These are phyloP conservation scores for Cephus nigrinus DNA, from an alignment of 2,888 invertebrate genomes.

Conservation along the genomic window DNA sequence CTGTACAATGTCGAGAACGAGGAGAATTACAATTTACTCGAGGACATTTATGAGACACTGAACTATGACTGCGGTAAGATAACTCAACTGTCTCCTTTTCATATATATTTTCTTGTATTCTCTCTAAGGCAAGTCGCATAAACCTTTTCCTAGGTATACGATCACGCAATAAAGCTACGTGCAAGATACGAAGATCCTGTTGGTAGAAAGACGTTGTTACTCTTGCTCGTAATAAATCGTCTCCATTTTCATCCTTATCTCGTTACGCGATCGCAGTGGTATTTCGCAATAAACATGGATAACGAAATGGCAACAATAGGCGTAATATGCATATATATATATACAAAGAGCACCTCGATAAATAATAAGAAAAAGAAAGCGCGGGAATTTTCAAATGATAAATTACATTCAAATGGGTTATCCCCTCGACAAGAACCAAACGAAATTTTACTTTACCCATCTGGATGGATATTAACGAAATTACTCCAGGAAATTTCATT, in stretches of 20 bases:
- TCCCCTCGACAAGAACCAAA: neutral
- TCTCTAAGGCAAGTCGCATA: neutral
- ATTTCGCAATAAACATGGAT: too few species aligned
- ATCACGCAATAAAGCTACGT: neutral
- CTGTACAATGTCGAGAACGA: constrained; percentile 74
- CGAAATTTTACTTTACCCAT: neutral
- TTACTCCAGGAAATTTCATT: neutral
- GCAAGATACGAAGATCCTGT: neutral
- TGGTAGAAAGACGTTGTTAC: neutral
- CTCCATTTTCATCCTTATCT: too few species aligned
- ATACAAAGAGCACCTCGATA: neutral
- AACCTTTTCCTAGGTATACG: neutral
- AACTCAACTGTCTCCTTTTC: neutral
- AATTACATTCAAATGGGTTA: neutral
- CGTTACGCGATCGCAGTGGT: too few species aligned
- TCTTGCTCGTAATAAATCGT: too few species aligned
- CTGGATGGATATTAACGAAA: neutral
- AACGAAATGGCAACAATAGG: neutral
- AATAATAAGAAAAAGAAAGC: neutral
- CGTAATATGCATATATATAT: too few species aligned
- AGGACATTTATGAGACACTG: constrained; percentile 79
- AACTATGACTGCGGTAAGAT: constrained; percentile 74
- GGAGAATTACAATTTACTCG: constrained; percentile 78
- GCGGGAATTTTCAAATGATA: neutral
- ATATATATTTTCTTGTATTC: neutral